Evolutionary conservation across 2,113 vertebrate genomes (phyloP), one percentile per base, ranked within the genome.

Genomic region (Condylura cristata): DNA sequence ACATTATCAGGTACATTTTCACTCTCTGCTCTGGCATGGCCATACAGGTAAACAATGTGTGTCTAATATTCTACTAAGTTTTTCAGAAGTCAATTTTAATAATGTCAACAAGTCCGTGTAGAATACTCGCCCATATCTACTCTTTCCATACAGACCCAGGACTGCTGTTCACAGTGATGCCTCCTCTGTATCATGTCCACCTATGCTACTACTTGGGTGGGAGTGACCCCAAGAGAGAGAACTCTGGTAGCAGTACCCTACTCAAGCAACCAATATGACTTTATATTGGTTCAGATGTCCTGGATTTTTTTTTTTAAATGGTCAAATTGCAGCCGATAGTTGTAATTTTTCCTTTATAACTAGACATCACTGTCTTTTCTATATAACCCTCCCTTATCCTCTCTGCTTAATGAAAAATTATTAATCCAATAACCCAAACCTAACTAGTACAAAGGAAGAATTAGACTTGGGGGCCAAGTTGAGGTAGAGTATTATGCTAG

Each of bases 111-210:
- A 58, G 30, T 74, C 16, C 41, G 34, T 85, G 10, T 51, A 34
- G n/a, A 80, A 2, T 17, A 85, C 9, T 0, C 61, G 3, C 22
- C 13, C 8, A 20, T 24, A 46, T 91, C 89, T 63, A 28, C 28
- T 61, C 56, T n/a, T 48, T 22, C 48, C 37, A 30, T 18, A 14
- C 8, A 79, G 2, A 51, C 0, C 30, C 18, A n/a, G 28, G 20
- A 24, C 18, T 8, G 16, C 0, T 39, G 9, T 12, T 60, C 20
- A 51, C 39, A 41, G 6, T 46, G 76, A 14, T 8, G 9, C 5
- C 24, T 13, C 1, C 44, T 41, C 0, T 11, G 6, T 8, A 56
- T 7, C 9, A 0, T 37, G 22, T 70, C n/a, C 41, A 22, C 24
- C 24, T 51, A 56, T n/a, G n/a, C 7, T 53, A 9, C 14, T 17